Conservation (phyloP, 1,140 invertebrate species). For the Nephotettix cincticeps region DNA sequence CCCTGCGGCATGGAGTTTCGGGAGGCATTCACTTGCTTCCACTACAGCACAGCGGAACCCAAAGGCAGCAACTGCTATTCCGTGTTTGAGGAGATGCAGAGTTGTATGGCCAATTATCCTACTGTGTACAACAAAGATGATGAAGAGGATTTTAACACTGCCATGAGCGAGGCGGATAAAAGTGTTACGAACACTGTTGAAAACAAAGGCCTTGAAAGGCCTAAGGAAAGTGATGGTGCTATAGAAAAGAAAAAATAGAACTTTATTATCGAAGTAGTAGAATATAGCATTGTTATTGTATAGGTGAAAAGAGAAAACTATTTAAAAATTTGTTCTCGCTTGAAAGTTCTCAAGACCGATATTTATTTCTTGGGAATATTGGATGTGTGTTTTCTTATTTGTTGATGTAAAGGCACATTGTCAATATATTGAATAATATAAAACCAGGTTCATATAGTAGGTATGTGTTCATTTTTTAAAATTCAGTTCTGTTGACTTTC, state of each 20-base stretch:
- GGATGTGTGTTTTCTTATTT: too few relatives aligned
- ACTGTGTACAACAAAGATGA: conserved; percentile 73
- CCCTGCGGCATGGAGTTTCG: conserved; percentile 92
- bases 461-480: too few relatives aligned
- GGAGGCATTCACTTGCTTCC: conserved; percentile 94
- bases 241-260: conserved; percentile 3
- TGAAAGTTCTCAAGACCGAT: not conserved
- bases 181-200: not conserved
- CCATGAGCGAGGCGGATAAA: conserved; percentile 39
- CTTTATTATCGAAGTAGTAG: not conserved
- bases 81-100: conserved; percentile 86
- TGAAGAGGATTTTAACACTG: conserved; percentile 46
- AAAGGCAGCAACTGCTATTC: conserved; percentile 81
- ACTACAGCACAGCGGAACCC: conserved; percentile 68
- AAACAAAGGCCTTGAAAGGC: too few relatives aligned
- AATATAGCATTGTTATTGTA: not conserved
- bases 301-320: not conserved
- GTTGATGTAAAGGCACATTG: too few relatives aligned
- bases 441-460: too few relatives aligned
- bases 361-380: too few relatives aligned
- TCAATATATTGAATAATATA: too few relatives aligned
- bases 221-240: not conserved
- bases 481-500: too few relatives aligned
- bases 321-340: not conserved
- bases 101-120: conserved; percentile 90